These are phyloP conservation scores for Lepidothrix coronata DNA, from an alignment of 2,113 vertebrate species.

Conservation along the genomic window DNA sequence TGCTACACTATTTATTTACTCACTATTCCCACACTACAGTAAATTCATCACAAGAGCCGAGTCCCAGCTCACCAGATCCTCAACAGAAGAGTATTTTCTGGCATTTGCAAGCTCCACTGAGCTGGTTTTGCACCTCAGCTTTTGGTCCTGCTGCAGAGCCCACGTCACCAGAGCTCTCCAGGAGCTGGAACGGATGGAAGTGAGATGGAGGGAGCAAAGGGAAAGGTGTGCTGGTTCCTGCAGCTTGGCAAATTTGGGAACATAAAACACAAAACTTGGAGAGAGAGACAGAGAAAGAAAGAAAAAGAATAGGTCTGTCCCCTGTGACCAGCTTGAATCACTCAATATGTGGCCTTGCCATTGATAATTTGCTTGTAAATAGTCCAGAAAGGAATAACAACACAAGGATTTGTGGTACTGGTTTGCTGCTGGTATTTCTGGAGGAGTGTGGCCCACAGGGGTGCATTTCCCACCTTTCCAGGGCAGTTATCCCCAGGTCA, in stretches of 20 bases:
- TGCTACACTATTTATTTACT: neutral
- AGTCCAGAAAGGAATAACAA: neutral
- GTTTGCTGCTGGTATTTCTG: neutral
- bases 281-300: neutral
- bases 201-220: neutral
- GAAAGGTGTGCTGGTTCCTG: neutral
- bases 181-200: neutral
- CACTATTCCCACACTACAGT: neutral
- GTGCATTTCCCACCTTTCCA: neutral
- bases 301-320: neutral
- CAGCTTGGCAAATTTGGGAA: neutral
- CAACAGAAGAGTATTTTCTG: neutral
- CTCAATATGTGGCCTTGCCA: neutral
- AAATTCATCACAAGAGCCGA: neutral
- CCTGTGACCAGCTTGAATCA: neutral
- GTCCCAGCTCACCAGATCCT: neutral
- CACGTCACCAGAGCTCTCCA: fast-evolving
- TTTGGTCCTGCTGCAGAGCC: neutral
- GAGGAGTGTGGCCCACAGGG: neutral
- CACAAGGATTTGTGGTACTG: neutral
- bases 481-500: neutral
- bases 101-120: neutral
- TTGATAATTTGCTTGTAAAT: neutral
- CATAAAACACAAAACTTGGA: neutral
- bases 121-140: neutral